Base-by-base conservation (phyloP, 2,888 invertebrate genomes). In the Elegia similella region DNA sequence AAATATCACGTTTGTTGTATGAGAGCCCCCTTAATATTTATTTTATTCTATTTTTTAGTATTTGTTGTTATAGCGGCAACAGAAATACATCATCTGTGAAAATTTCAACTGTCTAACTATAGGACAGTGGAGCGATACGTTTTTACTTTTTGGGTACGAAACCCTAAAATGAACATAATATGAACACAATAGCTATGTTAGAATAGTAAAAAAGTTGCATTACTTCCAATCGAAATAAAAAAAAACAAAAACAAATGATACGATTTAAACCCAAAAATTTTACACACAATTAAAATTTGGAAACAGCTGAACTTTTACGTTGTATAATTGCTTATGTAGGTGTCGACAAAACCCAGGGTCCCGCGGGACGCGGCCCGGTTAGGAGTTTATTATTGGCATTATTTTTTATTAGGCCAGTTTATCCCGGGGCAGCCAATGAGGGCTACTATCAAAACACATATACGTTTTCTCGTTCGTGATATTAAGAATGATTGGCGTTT, bases 361-460 rank as follows among this genome's bases (percentile, higher is more conserved):
- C 73, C 75, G 53, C 34, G 77, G 79, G 81, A 68, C 56, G 55
- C 52, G 64, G 59, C 67, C 68, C 63, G 67, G 77, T 69, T 72
- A 64, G 70, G 72, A 66, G 71, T 78, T 82, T 82, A 78, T 80
- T 80, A 78, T 75, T 68, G 75, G 70, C 75, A 73, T 82, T 77
- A 77, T 74, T 80, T 83, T 84, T 85, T 84, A 83, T 81, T 76
- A 72, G 64, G 65, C 59, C 63, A 62, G 70, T 76, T 76, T 76
- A 75, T 76, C 74, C 59, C 61, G 61, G 61, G 59, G 64, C 64
- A 62, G 70, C 66, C 69, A 66, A 74, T 78, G 71, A 60, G 57
- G 62, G 65, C 42, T 55, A 53, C 53, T 62, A 64, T 67, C 62
- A 68, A 68, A 68, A 69, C 58, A 64, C 60, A 53, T 62, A 68